Percentiles rank a stretch among this genome's conserved stretches.
Evolutionary conservation across 2,797 vertebrate species (phyloP).

Genomic region (Melanotaenia maccullochi): DNA sequence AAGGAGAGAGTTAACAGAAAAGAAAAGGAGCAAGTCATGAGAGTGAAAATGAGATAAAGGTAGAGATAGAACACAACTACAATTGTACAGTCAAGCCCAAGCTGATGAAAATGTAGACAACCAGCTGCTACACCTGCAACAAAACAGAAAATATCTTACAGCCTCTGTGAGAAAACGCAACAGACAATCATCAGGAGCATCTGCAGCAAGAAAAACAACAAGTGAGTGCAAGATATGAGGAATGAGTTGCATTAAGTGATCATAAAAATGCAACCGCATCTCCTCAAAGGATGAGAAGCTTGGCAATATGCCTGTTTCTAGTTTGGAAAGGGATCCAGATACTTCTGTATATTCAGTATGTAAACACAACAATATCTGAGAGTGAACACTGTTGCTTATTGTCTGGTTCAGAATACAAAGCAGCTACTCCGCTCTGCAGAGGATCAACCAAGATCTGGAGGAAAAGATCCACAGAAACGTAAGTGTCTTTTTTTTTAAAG

Average conservation of each 20-base stretch:
- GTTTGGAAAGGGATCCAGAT: conserved; percentile 12
- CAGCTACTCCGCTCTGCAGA: conserved; percentile 95
- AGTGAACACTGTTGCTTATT: conserved; percentile 51
- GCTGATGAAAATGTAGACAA: background rate
- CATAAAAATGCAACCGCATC: too few relatives aligned
- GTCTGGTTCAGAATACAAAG: conserved; percentile 91
- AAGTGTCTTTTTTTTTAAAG: conserved; percentile 67
- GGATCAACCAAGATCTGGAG: conserved; percentile 98
- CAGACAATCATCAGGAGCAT: background rate
- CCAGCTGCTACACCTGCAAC: background rate
- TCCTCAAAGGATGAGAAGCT: too few relatives aligned
- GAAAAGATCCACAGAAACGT: conserved; percentile 96
- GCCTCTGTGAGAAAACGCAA: background rate
- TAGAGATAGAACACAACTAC: background rate
- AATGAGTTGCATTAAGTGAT: background rate
- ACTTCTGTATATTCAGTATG: conserved; percentile 8
- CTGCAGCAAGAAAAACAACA: background rate
- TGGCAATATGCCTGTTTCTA: conserved; percentile 19
- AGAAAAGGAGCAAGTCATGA: too few relatives aligned
- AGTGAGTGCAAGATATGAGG: too few relatives aligned
- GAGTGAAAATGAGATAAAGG: background rate
- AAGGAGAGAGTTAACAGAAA: too few relatives aligned
- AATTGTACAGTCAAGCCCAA: background rate
- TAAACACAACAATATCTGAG: conserved; percentile 27
- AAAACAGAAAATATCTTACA: background rate